A percentile compares a stretch with the other conserved stretches of the same genome.
Evolutionary conservation across 1,140 invertebrate species (phyloP).

Genomic region (Stegodyphus dumicola): DNA sequence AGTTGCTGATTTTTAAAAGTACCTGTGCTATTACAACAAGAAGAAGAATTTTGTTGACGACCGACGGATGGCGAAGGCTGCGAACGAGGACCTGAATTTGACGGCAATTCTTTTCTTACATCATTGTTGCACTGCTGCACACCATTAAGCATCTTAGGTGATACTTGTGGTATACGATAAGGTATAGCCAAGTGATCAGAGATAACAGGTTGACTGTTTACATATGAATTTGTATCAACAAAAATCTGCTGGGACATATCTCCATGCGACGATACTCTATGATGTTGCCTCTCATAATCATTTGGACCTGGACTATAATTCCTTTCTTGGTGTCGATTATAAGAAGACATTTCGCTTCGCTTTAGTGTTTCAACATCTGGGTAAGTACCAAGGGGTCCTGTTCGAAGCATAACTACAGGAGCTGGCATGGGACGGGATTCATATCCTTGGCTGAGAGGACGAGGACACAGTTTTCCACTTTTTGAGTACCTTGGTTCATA

Average conservation of each 20-base stretch:
- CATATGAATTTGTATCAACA: slow-evolving; percentile 32
- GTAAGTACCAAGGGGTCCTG: slow-evolving; percentile 41
- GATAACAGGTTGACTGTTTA: slow-evolving; percentile 11
- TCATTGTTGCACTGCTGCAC: background rate
- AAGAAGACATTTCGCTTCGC: slow-evolving; percentile 13
- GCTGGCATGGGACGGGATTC: slow-evolving; percentile 27
- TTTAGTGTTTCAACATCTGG: slow-evolving; percentile 40
- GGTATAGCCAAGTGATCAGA: slow-evolving; percentile 24
- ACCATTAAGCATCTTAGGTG: background rate
- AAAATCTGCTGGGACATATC: slow-evolving; percentile 34
- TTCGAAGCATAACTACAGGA: slow-evolving; percentile 34
- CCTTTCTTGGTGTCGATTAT: slow-evolving; percentile 9
- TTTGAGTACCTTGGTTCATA: slow-evolving; percentile 49
- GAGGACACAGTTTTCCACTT: slow-evolving; percentile 34
- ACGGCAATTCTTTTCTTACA: slow-evolving; percentile 15
- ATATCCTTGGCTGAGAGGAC: background rate
- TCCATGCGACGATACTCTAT: background rate
- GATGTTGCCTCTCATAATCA: slow-evolving; percentile 16
- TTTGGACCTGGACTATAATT: background rate
- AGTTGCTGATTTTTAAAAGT: slow-evolving; percentile 2
- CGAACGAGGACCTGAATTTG: background rate
- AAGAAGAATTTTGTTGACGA: background rate
- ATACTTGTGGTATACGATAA: slow-evolving; percentile 29
- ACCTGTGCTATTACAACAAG: background rate
- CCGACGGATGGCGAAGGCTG: slow-evolving; percentile 19